Base-by-base conservation (phyloP, 2,888 invertebrate genomes). In the Drosophila neotestacea region DNA sequence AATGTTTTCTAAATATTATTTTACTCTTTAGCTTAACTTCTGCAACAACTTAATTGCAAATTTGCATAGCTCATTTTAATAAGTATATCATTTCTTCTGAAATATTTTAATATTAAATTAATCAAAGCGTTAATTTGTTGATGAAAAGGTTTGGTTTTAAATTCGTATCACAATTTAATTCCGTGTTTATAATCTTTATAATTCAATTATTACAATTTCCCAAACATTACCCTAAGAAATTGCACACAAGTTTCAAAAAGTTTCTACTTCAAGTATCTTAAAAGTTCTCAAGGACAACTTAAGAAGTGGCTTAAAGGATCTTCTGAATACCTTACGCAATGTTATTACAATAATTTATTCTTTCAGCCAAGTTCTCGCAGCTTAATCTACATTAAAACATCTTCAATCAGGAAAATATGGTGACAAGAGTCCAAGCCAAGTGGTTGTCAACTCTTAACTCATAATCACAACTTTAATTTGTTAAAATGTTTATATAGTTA, bases 401-500 rank as follows among this genome's bases (percentile, higher is more conserved):
- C 56, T 38, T 58, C 46, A 36, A 58, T 58, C 56, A 58, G 38
- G 13, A 27, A 56, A 56, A 36, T 56, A 28, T 46, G 56, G 56
- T 42, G 42, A 44, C 44, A 44, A 22, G 30, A 42, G 54, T 54
- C 11, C 54, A 34, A 32, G 41, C 32, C 22, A 42, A 56, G 55
- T 46, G 10, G n/a, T 42, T 54, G 54, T 41, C 54, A 54, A 54
- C 41, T 44, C 36, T 56, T 56, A 44, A 56, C 22, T 44, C 50
- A 55, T 69, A 66, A 63, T 60, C 36, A 36, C 63, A 65, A 42
- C 58, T 61, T 62, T 55, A 67, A 64, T 61, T 71, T 50, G 62
- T 48, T 41, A 34, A 52, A 39, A 41, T 62, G 36, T 39, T 54
- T 32, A 41, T 59, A 32, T 7, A 52, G 50, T 58, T 61, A 44